These are phyloP conservation scores for Hyles lineata DNA, from an alignment of 2,888 invertebrate genomes.

Conservation along the genomic window DNA sequence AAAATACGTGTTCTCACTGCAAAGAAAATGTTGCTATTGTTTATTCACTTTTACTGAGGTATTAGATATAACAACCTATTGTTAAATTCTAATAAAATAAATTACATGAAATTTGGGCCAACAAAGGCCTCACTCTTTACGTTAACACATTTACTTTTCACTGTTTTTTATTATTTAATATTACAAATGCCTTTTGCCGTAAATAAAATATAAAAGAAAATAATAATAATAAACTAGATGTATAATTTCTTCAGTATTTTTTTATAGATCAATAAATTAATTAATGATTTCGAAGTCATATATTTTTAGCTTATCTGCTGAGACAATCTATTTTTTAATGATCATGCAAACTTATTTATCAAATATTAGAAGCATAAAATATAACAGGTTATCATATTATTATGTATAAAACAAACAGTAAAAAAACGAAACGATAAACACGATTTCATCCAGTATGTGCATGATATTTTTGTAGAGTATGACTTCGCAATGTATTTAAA, in stretches of 20 bases:
- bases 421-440: no score
- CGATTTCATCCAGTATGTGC: no score
- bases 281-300: no score
- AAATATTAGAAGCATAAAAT: no score
- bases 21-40: constrained; percentile 60
- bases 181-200: not conserved
- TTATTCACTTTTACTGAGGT: constrained; percentile 65
- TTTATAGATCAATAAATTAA: no score
- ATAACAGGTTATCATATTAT: no score
- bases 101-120: constrained; percentile 8
- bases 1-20: constrained; percentile 70
- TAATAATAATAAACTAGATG: not conserved
- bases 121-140: not conserved
- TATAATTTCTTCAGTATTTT: no score
- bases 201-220: not conserved
- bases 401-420: no score
- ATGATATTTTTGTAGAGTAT: not conserved
- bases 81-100: constrained; percentile 47
- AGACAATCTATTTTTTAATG: no score
- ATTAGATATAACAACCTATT: constrained; percentile 53
- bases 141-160: not conserved
- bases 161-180: not conserved
- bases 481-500: not conserved
- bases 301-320: no score
- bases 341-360: no score